A percentile compares a stretch with the other conserved stretches of the same genome.
phyloP scores from a whole-genome alignment of 2,113 vertebrate genomes.

The Lycaon pictus region DNA sequence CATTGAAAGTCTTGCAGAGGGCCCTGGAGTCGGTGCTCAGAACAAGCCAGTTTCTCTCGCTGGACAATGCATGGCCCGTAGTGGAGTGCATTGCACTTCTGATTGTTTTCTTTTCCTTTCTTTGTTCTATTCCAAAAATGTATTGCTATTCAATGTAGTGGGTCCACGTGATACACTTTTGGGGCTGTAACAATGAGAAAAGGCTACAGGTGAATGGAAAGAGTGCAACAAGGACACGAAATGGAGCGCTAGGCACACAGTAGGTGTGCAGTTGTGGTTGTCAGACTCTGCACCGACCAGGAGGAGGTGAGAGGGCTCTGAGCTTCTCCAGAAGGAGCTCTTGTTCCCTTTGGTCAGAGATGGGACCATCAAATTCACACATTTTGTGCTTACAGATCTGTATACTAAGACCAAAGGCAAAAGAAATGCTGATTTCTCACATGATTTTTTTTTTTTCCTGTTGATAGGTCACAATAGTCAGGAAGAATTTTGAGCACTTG shows the following conservation, averaged over 20 bases:
- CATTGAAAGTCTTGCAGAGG: accelerated
- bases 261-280: not conserved
- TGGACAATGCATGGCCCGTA: not conserved
- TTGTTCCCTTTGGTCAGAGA: not conserved
- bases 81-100: too few relatives aligned
- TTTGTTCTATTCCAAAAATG: not conserved
- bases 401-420: not conserved
- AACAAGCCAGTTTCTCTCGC: accelerated
- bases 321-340: not conserved
- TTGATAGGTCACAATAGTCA: not conserved
- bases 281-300: too few relatives aligned
- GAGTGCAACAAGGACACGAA: not conserved
- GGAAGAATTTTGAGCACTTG: not conserved
- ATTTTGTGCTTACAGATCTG: not conserved
- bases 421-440: not conserved
- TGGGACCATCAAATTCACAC: not conserved
- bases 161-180: not conserved
- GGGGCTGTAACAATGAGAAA: not conserved
- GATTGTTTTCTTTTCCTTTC: not conserved
- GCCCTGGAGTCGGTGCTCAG: not conserved
- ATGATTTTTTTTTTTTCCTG: not conserved
- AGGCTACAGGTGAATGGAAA: not conserved
- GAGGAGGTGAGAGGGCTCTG: too few relatives aligned
- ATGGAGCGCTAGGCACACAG: accelerated
- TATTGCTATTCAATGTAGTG: not conserved